Base-by-base conservation (phyloP, 2,888 invertebrate species). In the Morpho deidamia region DNA sequence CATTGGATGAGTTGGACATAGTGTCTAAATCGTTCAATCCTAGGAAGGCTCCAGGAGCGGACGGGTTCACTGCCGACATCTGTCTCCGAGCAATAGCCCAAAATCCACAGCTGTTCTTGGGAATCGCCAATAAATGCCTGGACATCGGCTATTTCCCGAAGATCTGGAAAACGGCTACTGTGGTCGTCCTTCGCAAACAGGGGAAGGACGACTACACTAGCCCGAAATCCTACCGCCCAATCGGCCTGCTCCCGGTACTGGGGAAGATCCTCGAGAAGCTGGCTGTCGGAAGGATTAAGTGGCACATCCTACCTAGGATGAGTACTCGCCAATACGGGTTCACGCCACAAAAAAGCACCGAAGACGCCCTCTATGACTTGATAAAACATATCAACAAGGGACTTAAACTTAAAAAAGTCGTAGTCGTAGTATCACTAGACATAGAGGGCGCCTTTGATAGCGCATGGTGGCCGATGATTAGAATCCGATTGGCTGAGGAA, bases 191-290 rank as follows among this genome's bases (percentile, higher is more conserved):
- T n/a, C n/a, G n/a, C n/a, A n/a, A n/a, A n/a, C n/a, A n/a, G n/a
- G n/a, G n/a, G n/a, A n/a, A n/a, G n/a, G n/a, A n/a, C n/a, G n/a
- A n/a, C n/a, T n/a, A n/a, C n/a, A n/a, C n/a, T n/a, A n/a, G n/a
- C n/a, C n/a, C n/a, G n/a, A n/a, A n/a, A n/a, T 40, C 59, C 1
- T 53, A 56, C 10, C 34, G 58, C 23, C 57, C 57, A 0, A 61
- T 63, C 2, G 61, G 60, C 0, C 49, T 63, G 0, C 41, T 63
- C 0, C 47, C 60, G 0, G 41, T 63, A 1, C 14, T 61, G 5
- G 60, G 59, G 2, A 63, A 63, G 37, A 40, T 58, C 7, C 33
- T 48, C 5, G 61, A 63, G 44, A 63, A 59, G 35, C 32, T 60
- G 47, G 14, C 59, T 0, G 35, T 46, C 0, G 49, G 12, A 8